These are phyloP conservation scores for Pseudococcus longispinus DNA, from an alignment of 2,888 invertebrate genomes.

Conservation along the genomic window DNA sequence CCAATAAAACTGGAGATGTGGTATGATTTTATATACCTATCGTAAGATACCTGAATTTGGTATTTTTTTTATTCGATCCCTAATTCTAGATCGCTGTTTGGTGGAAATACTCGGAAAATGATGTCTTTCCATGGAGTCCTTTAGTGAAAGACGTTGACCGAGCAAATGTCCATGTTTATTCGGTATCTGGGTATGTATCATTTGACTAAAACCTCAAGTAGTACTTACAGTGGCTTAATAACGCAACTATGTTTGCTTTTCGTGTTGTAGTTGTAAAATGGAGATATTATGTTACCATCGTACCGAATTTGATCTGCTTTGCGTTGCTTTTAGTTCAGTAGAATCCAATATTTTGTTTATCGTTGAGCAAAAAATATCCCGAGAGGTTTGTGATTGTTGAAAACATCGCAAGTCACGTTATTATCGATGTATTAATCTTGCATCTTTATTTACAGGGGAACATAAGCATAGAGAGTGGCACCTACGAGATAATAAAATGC, in stretches of 20 bases:
- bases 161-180: slow-evolving; percentile 86
- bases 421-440: neutral
- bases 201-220: neutral
- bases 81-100: slow-evolving; percentile 72
- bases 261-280: slow-evolving; percentile 69
- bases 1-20: slow-evolving; percentile 66
- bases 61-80: neutral
- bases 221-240: neutral
- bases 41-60: neutral
- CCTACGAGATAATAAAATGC: slow-evolving; percentile 68
- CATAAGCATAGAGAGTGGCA: slow-evolving; percentile 75
- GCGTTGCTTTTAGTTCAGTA: slow-evolving; percentile 77
- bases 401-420: neutral
- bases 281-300: slow-evolving; percentile 81
- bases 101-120: slow-evolving; percentile 83
- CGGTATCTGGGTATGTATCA: slow-evolving; percentile 70
- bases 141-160: slow-evolving; percentile 82
- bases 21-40: slow-evolving; percentile 61
- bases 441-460: slow-evolving; percentile 65
- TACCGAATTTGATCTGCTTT: slow-evolving; percentile 87
- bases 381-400: slow-evolving; percentile 59
- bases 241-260: neutral
- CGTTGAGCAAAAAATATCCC: slow-evolving; percentile 81
- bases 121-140: slow-evolving; percentile 94
- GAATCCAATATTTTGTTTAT: slow-evolving; percentile 76